Evolutionary conservation across 2,797 vertebrate species (phyloP).

Genomic region (Podarcis siculus): DNA sequence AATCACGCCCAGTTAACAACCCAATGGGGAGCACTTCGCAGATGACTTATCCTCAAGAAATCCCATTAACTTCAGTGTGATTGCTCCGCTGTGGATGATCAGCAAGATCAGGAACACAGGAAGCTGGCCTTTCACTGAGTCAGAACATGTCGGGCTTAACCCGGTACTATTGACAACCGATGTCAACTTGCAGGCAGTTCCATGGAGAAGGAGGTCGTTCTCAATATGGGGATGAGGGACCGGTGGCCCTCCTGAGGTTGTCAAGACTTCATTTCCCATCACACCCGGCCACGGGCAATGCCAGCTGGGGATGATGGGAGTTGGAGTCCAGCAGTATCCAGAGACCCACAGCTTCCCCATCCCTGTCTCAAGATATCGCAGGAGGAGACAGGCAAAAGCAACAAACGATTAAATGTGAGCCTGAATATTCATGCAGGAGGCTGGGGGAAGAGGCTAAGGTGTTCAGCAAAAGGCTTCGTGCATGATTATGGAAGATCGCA

Average conservation of each 20-base stretch:
- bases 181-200: not conserved
- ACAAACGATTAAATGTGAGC: not conserved
- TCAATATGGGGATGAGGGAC: too few relatives aligned
- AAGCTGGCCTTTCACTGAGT: too few relatives aligned
- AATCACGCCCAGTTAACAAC: conserved; percentile 52
- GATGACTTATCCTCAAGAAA: conserved; percentile 7
- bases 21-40: not conserved
- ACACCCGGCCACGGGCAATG: too few relatives aligned
- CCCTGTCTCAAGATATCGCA: not conserved
- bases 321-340: too few relatives aligned
- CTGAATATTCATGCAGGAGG: not conserved
- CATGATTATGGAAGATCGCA: not conserved
- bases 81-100: not conserved
- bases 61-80: not conserved
- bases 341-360: too few relatives aligned
- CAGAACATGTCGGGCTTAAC: too few relatives aligned
- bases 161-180: too few relatives aligned
- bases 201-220: not conserved
- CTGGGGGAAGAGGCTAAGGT: not conserved
- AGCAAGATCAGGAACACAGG: not conserved
- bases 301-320: too few relatives aligned
- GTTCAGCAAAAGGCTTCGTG: not conserved
- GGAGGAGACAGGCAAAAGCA: not conserved
- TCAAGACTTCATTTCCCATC: too few relatives aligned
- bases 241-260: too few relatives aligned